Evolutionary conservation across 2,888 invertebrate species (phyloP), one percentile per base, ranked within the genome.

Genomic region (Lasioglossum morio): DNA sequence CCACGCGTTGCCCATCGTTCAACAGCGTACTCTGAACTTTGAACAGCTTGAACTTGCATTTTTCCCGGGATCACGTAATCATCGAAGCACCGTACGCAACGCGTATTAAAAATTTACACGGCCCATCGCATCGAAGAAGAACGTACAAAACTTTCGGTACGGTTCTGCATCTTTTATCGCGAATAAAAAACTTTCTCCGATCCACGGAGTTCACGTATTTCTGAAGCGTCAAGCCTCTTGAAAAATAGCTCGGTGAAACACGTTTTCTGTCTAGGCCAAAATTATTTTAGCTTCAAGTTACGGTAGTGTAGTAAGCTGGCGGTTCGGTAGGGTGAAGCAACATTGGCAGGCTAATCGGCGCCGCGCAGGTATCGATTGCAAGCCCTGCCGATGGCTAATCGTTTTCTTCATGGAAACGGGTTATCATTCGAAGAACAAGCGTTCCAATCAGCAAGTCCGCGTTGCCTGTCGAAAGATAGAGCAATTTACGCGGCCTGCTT

Each of bases 351-450:
- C 7, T 77, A 81, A 82, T 77, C 69, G 43, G 14, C 57, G 16
- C 12, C 14, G 5, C 46, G n/a, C 23, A 53, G 53, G 53, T 8
- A 77, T 78, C 83, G 83, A 84, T 82, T 66, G 72, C 7, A 16
- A 34, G 81, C 23, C 43, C 37, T 23, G 79, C 34, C 76, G 81
- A 84, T 82, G 10, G 53, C 63, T 82, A 77, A 84, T 77, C 83
- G 77, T n/a, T 69, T 77, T 57, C 84, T 82, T 53, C 66, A 30
- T 19, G 69, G 63, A 48, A 84, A 77, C 77, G 60, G 83, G 70
- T 84, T 78, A 78, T 78, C 83, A 63, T 78, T 82, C 70, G 37
- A 74, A 48, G 84, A 84, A 84, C 83, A 72, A 84, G 53, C 84
- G 70, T 78, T 48, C 73, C 78, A 74, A 78, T 78, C 83, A 72